Conservation (phyloP, 2,797 vertebrate genomes). For the Takifugu ocellatus region DNA sequence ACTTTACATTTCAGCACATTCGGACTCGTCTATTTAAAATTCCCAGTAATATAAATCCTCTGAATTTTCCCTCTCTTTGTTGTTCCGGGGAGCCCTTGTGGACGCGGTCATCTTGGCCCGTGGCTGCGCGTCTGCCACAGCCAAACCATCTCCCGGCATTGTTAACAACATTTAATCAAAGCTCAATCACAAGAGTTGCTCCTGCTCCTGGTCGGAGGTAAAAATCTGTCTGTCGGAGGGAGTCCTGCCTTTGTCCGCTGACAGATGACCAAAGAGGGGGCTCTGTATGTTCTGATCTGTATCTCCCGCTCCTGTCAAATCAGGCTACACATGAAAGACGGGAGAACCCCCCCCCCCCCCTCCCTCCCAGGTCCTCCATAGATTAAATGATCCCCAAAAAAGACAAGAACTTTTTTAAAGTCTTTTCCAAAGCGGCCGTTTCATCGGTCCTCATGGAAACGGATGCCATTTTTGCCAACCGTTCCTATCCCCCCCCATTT, state of each 20-base stretch:
- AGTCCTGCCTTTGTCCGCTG: constrained; percentile 72
- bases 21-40: background rate
- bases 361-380: background rate
- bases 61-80: constrained; percentile 14
- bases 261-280: constrained; percentile 77
- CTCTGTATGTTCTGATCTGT: constrained; percentile 82
- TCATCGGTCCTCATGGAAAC: background rate
- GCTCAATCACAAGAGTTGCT: constrained; percentile 75
- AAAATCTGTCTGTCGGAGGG: constrained; percentile 72
- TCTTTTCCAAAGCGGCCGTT: too few relatives aligned
- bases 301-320: constrained; percentile 78
- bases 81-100: constrained; percentile 23
- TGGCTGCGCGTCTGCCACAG: constrained; percentile 20
- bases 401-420: constrained; percentile 15
- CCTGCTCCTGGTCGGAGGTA: constrained; percentile 68
- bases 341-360: constrained; percentile 21
- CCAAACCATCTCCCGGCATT: constrained; percentile 62
- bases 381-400: constrained; percentile 8
- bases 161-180: constrained; percentile 81
- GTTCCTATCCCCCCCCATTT: constrained; percentile 19
- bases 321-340: constrained; percentile 70
- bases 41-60: constrained; percentile 11
- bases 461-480: background rate
- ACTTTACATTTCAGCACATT: background rate
- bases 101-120: constrained; percentile 29